Base-by-base conservation (phyloP, 2,113 vertebrate species). In the Dromas ardeola region DNA sequence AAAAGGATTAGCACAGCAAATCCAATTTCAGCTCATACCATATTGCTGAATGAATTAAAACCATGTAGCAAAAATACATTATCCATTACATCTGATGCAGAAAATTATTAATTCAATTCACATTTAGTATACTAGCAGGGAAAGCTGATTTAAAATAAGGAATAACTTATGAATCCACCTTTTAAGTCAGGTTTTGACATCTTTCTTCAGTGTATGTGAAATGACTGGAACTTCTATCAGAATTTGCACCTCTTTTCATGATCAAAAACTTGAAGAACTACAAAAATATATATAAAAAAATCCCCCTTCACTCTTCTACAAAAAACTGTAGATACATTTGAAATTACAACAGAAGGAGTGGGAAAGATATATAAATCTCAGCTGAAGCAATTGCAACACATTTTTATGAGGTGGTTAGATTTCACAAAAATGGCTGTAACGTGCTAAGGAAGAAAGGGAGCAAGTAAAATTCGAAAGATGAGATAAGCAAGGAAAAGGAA, bases 41-140 rank as follows among this genome's bases (percentile, higher is more conserved):
- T 67, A 95, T 43, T 82, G 72, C 58, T 72, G 67, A 87, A 88
- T 77, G 61, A 96, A 95, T 96, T 96, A 94, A 95, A 96, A 55
- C 9, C 22, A 52, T 47, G 36, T 36, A 80, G 42, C n/a, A 95
- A 94, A 87, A 89, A 84, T 59, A 63, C 69, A 69, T 78, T 94
- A 86, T 49, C 71, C 40, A 73, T 71, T 88, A 95, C 0, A 8
- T 56, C 40, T 71, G 38, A 84, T 36, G 36, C 45, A 94, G 71
- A 92, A 94, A 82, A 90, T 30, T 2, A 92, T 91, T 71, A 85
- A 82, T 76, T 76, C 19, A 77, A 79, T 56, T 62, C 6, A 9
- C 15, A 29, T 90, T 84, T 86, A 59, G 56, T 76, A 59, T n/a
- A 59, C 29, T 59, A 88, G 25, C 2, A 9, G 8, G 10, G 49